Evolutionary conservation across 2,113 vertebrate genomes (phyloP), one percentile per base, ranked within the genome.

Genomic region (Tapirus terrestris): DNA sequence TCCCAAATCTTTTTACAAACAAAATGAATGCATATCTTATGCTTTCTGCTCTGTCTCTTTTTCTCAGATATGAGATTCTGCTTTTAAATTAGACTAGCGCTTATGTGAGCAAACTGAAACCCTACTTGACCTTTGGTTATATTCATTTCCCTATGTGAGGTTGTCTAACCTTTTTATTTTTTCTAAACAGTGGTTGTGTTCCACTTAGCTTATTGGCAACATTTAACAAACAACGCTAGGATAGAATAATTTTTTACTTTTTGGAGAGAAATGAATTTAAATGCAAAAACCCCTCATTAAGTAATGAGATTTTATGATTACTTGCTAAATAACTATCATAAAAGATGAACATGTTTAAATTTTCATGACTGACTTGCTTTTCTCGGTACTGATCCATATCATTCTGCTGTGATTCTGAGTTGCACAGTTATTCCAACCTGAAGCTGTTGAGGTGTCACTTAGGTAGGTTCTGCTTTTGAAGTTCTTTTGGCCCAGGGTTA

Each of bases 1-100:
- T 39, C 43, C 53, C 4, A 33, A 85, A 1, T 76, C 9, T 23
- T 67, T 14, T 94, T 97, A 31, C 63, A 67, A 90, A 96, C 29
- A 77, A 91, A 75, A 81, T 76, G 4, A 27, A 70, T 0, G 0
- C 53, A 21, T 77, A 20, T 60, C 25, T 83, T 60, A 45, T 56
- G 20, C 27, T 82, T 96, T 77, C 29, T 72, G 31, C 17, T 90
- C 5, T 72, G 7, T 90, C 16, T 77, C n/a, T 23, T 43, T 94
- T 75, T 86, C 45, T 88, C 29, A 95, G 45, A 85, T 79, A 23
- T 25, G 67, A 61, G 36, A 36, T 96, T 86, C 25, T 86, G 33
- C n/a, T 73, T 96, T 31, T 80, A 75, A 88, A 76, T 94, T 94
- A 87, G n/a, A 63, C 88, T 79, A 91, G 6, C 45, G 33, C 33